phyloP scores from a whole-genome alignment of 2,797 vertebrate species.

The Cuniculus paca region DNA sequence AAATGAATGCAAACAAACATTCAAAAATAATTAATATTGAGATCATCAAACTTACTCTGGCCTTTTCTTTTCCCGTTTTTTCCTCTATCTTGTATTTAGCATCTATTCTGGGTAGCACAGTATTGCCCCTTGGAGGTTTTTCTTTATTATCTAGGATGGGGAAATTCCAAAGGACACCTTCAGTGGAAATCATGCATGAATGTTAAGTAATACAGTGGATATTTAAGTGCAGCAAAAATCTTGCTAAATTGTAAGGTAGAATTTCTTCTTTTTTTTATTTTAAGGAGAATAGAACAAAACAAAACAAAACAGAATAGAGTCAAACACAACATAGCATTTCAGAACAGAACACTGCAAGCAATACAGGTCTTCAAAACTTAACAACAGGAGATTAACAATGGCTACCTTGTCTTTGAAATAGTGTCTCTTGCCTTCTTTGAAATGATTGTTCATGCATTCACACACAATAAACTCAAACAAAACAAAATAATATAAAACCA shows the following conservation, averaged over 20 bases:
- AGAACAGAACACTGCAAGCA: no score
- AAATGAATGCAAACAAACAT: neutral
- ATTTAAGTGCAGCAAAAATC: neutral
- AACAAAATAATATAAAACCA: no score
- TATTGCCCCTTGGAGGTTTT: neutral
- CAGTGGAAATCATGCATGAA: neutral
- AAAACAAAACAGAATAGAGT: no score
- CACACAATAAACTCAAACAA: no score
- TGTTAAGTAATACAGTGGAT: neutral
- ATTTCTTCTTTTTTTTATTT: slow-evolving; percentile 25
- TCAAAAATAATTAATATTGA: neutral
- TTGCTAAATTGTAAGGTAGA: neutral
- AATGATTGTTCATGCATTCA: no score
- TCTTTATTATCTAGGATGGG: slow-evolving; percentile 3
- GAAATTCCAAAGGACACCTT: neutral
- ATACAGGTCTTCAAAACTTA: no score
- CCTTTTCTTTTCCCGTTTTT: neutral
- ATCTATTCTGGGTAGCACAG: neutral
- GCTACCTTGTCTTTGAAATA: no score
- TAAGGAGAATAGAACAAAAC: no score
- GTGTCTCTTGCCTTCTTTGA: no score
- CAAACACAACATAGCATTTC: no score
- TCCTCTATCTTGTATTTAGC: neutral
- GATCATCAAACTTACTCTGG: neutral
- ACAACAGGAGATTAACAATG: no score